A percentile compares a stretch with the other conserved stretches of the same genome.
These are phyloP conservation scores for Ceratina calcarata DNA, from an alignment of 1,140 invertebrate genomes.

Conservation along the genomic window DNA sequence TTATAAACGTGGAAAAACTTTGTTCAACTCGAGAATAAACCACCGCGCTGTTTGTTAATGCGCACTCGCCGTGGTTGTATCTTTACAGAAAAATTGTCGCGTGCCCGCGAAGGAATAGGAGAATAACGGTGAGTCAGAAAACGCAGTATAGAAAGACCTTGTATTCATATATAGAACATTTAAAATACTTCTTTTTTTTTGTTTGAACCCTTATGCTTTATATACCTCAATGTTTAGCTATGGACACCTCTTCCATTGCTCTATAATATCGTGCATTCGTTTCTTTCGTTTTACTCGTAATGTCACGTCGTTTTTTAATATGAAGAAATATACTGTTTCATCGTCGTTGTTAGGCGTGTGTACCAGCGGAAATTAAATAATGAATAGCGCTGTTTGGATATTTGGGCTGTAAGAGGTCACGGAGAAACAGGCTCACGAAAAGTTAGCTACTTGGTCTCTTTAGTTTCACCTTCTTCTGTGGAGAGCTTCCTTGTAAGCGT, in stretches of 20 bases:
- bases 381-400: conserved; percentile 56
- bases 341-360: conserved; percentile 66
- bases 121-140: conserved; percentile 61
- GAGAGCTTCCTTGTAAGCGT: conserved; percentile 71
- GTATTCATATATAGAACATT: conserved; percentile 61
- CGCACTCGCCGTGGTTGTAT: conserved; percentile 37
- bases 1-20: conserved; percentile 65
- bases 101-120: conserved; percentile 47
- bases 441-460: conserved; percentile 74
- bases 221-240: conserved; percentile 54
- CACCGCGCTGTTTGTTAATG: conserved; percentile 56
- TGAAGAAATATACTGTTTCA: conserved; percentile 59
- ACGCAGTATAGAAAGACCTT: conserved; percentile 62
- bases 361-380: conserved; percentile 64
- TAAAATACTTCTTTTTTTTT: conserved; percentile 58
- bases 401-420: conserved; percentile 55
- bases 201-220: conserved; percentile 38
- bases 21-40: conserved; percentile 53
- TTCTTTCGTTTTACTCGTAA: conserved; percentile 55
- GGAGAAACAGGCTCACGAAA: conserved; percentile 75
- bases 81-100: conserved; percentile 59
- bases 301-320: conserved; percentile 53
- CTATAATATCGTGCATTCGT: conserved; percentile 42
- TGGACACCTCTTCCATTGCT: conserved; percentile 41
- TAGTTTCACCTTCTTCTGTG: conserved; percentile 77